Evolutionary conservation across 2,888 invertebrate genomes (phyloP), one percentile per base, ranked within the genome.

Genomic region (Macrophya alboannulata): DNA sequence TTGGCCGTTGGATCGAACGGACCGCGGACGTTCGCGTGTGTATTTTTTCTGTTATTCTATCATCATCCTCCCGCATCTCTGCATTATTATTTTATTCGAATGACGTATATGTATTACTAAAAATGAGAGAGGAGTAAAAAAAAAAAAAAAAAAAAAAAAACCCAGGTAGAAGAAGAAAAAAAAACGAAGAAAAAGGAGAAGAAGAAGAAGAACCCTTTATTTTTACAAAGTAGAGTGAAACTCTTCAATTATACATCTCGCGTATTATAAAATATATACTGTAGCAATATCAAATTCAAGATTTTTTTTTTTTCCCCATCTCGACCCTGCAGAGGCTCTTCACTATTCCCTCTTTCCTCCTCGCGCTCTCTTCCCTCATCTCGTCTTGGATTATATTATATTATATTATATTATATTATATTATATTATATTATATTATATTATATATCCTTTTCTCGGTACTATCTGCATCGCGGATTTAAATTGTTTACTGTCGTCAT

Each of bases 121-220:
- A n/a, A n/a, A n/a, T n/a, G n/a, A n/a, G n/a, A n/a, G n/a, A n/a
- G n/a, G n/a, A n/a, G n/a, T n/a, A 31, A 68, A 10, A 15, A 68
- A 5, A 15, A 31, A 65, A 65, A 31, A 31, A 31, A 31, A 21
- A 31, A 65, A 65, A 68, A 6, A 8, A 68, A 68, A 31, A 21
- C 0, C 31, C 31, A 31, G 31, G 15, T 31, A 8, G 65, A 65
- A 25, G 8, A 25, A 12, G 65, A 8, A 62, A 8, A 25, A 25
- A 65, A 31, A 31, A 68, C 31, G 12, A 17, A 31, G 25, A 31
- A 31, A 62, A 12, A 62, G 3, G 0, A 62, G 10, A 62, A 10
- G 62, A 62, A 62, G 25, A 62, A 68, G 31, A 68, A 25, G 12
- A 68, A 68, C 68, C 68, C 37, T 68, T 68, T 68, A 68, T 68